phyloP scores from a whole-genome alignment of 2,888 invertebrate genomes.

The Ectemnius continuus region DNA sequence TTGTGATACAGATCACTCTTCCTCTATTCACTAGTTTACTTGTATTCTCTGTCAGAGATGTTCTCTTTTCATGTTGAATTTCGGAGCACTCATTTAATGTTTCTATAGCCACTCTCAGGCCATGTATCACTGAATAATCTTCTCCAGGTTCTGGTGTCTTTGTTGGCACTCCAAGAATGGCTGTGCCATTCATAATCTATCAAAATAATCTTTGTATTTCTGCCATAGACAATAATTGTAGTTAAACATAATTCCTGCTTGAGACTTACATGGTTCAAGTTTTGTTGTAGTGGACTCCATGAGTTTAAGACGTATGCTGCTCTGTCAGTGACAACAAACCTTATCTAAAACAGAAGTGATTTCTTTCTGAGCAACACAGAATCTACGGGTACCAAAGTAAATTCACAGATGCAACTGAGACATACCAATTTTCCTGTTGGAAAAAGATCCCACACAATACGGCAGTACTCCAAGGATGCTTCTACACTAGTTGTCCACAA shows the following conservation, averaged over 20 bases:
- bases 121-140: constrained; percentile 88
- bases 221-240: no score
- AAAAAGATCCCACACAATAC: constrained; percentile 98
- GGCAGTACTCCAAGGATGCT: constrained; percentile 96
- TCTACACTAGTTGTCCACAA: constrained; percentile 98
- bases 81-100: constrained; percentile 90
- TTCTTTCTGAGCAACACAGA: neutral
- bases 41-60: constrained; percentile 78
- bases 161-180: constrained; percentile 89
- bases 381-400: no score
- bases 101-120: constrained; percentile 91
- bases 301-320: constrained; percentile 90
- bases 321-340: constrained; percentile 93
- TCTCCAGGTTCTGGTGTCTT: constrained; percentile 81
- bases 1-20: constrained; percentile 93
- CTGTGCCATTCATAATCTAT: constrained; percentile 90
- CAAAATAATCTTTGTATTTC: no score
- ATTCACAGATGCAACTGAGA: neutral
- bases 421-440: constrained; percentile 91
- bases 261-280: constrained; percentile 88
- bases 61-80: constrained; percentile 82
- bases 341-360: constrained; percentile 80
- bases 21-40: constrained; percentile 82
- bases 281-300: constrained; percentile 91
- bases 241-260: neutral